Percentiles rank a stretch among this genome's conserved stretches.
Evolutionary conservation across 2,797 vertebrate genomes (phyloP).

Genomic region (Rhinophrynus dorsalis): DNA sequence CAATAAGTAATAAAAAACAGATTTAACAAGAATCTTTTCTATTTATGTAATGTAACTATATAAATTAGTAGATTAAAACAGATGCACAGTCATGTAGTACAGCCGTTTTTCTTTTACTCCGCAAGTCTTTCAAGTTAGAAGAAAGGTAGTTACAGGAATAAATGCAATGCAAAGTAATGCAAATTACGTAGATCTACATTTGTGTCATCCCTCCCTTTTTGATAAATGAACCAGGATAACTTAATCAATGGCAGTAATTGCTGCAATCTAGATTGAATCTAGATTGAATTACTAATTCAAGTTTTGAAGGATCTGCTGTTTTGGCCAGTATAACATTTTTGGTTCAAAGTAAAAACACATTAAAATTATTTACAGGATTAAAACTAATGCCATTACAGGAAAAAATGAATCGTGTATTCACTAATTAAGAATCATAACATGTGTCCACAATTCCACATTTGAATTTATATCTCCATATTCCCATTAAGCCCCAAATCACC

Average conservation of each 20-base stretch:
- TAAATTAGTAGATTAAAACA: too few relatives aligned
- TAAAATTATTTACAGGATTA: too few relatives aligned
- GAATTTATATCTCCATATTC: too few relatives aligned
- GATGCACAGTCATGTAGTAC: too few relatives aligned
- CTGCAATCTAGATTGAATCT: slow-evolving; percentile 22
- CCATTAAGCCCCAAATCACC: too few relatives aligned
- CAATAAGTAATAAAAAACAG: too few relatives aligned
- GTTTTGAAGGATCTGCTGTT: not conserved
- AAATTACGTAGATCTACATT: slow-evolving; percentile 33
- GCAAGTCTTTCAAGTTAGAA: slow-evolving; percentile 4
- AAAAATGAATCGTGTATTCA: too few relatives aligned
- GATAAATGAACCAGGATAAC: slow-evolving; percentile 35
- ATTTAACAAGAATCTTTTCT: too few relatives aligned
- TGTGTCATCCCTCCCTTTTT: slow-evolving; percentile 29
- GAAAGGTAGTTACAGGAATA: slow-evolving; percentile 25
- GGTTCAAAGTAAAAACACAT: slow-evolving; percentile 1
- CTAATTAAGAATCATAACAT: too few relatives aligned
- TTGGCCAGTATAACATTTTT: not conserved
- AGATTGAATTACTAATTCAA: slow-evolving; percentile 31
- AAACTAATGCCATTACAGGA: too few relatives aligned
- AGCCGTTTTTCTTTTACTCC: not conserved
- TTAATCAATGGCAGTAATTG: slow-evolving; percentile 28
- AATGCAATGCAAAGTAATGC: slow-evolving; percentile 39
- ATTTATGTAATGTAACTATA: too few relatives aligned
- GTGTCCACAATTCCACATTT: too few relatives aligned